Conservation (phyloP, 2,797 vertebrate species). For the Gallinago nigripennis region DNA sequence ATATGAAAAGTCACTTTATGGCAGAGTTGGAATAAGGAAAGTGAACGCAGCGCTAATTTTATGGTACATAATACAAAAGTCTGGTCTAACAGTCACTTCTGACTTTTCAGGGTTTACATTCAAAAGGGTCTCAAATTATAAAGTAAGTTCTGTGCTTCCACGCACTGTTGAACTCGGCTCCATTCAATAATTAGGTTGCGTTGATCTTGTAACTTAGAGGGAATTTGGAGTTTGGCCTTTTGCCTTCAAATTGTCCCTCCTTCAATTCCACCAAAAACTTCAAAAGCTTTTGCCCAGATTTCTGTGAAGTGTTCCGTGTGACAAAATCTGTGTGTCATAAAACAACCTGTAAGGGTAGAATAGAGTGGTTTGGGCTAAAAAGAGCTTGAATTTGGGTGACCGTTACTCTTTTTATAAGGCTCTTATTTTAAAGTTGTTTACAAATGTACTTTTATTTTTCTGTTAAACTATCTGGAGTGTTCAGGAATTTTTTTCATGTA, state of each 20-base stretch:
- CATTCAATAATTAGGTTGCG: neutral
- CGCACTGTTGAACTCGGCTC: neutral
- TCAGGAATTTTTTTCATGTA: slow-evolving; percentile 23
- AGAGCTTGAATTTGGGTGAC: slow-evolving; percentile 16
- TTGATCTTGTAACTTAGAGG: neutral
- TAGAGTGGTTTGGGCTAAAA: neutral
- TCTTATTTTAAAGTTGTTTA: slow-evolving; percentile 63
- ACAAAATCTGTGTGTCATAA: neutral
- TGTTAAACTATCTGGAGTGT: slow-evolving; percentile 46
- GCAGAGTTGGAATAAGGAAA: neutral
- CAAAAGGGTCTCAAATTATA: neutral
- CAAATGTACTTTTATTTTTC: slow-evolving; percentile 55
- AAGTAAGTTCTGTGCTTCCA: neutral
- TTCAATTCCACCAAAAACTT: neutral
- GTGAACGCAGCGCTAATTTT: neutral
- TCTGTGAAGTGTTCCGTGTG: neutral
- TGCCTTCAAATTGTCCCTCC: neutral
- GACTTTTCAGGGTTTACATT: slow-evolving; percentile 1
- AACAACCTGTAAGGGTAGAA: neutral
- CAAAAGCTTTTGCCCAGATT: neutral
- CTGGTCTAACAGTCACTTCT: neutral
- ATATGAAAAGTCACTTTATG: neutral
- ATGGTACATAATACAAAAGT: slow-evolving; percentile 1
- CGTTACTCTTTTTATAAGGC: slow-evolving; percentile 23
- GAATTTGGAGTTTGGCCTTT: neutral